phyloP scores from a whole-genome alignment of 1,140 invertebrate species.

The Micrasema minimum region DNA sequence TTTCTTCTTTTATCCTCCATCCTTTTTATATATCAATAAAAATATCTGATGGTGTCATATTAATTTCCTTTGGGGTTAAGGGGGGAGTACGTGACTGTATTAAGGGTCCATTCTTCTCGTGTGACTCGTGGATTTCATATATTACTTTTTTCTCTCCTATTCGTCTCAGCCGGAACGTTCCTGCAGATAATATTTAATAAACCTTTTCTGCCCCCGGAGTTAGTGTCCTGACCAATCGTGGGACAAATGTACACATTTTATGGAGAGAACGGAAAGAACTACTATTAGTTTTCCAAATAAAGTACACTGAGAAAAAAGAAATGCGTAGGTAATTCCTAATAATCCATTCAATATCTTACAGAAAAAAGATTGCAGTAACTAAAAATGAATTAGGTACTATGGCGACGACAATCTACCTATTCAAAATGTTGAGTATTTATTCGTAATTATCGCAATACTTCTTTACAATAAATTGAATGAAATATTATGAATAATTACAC shows the following conservation, averaged over 20 bases:
- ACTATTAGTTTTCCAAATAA: neutral
- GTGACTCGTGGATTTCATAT: conserved; percentile 20
- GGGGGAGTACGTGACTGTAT: conserved; percentile 44
- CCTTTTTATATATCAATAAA: conserved; percentile 48
- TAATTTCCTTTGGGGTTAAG: conserved; percentile 51
- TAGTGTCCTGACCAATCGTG: conserved; percentile 6
- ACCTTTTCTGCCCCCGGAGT: conserved; percentile 14
- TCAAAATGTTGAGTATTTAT: no score
- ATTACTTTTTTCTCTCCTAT: conserved; percentile 31
- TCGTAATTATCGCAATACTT: no score
- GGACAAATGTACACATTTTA: conserved; percentile 14
- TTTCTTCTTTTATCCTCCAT: conserved; percentile 2
- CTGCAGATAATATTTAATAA: conserved; percentile 24
- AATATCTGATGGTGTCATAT: conserved; percentile 49
- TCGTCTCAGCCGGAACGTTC: conserved; percentile 10
- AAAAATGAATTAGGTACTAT: no score
- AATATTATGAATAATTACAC: no score
- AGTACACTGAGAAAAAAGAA: no score
- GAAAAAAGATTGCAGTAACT: no score
- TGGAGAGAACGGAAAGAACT: neutral
- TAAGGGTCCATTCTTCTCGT: conserved; percentile 36
- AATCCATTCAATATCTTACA: no score
- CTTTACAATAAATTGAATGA: no score
- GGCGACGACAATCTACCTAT: no score
- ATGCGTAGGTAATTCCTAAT: no score